phyloP scores from a whole-genome alignment of 2,797 vertebrate genomes.

The Liparis tanakae region DNA sequence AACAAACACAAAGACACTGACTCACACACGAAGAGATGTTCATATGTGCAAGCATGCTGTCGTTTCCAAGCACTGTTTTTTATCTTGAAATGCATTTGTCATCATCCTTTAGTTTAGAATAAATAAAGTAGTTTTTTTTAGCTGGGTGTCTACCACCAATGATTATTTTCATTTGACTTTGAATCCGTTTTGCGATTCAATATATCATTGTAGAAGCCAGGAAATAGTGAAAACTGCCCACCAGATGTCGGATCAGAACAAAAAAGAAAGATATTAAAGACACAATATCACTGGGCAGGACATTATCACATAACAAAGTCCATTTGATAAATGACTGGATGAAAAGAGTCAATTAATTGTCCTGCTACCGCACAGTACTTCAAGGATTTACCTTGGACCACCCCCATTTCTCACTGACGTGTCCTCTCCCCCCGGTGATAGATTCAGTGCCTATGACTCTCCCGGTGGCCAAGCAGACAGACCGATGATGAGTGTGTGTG shows the following conservation, averaged over 20 bases:
- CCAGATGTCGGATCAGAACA: background rate
- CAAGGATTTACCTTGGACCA: background rate
- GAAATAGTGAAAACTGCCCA: background rate
- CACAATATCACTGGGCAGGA: background rate
- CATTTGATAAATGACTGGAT: background rate
- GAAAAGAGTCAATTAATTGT: background rate
- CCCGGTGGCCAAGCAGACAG: constrained; percentile 19
- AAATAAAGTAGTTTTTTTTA: background rate
- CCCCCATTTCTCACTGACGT: background rate
- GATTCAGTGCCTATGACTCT: constrained; percentile 28
- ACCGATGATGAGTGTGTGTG: constrained; percentile 34
- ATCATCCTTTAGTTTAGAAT: constrained; percentile 11
- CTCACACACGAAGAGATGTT: constrained; percentile 7
- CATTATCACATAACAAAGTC: background rate
- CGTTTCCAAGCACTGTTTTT: background rate
- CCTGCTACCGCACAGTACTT: background rate
- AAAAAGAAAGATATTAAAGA: background rate
- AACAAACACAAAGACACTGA: constrained; percentile 25
- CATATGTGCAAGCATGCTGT: constrained; percentile 1
- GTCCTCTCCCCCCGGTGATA: constrained; percentile 11
- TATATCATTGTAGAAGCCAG: background rate
- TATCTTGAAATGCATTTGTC: constrained; percentile 50
- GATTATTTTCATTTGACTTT: background rate
- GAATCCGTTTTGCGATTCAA: background rate
- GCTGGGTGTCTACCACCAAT: background rate